phyloP scores from a whole-genome alignment of 2,113 vertebrate genomes.

The Poeciliopsis retropinna region DNA sequence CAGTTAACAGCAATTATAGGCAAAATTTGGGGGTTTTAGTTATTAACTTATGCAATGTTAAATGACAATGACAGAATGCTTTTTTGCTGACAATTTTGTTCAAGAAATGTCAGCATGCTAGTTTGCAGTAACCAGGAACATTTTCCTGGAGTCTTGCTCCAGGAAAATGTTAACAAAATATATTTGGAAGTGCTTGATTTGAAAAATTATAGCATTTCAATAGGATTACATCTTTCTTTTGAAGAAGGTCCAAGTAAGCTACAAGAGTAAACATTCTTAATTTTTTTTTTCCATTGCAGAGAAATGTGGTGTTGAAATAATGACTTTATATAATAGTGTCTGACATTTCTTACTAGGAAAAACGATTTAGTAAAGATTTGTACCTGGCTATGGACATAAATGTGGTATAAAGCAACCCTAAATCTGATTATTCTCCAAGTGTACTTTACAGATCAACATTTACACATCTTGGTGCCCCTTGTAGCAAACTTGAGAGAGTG shows the following conservation, averaged over 20 bases:
- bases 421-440: not conserved
- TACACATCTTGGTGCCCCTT: not conserved
- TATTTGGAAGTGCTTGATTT: not conserved
- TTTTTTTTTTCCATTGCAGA: not conserved
- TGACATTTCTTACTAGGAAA: not conserved
- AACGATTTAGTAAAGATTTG: not conserved
- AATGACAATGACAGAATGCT: not conserved
- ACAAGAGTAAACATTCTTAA: not conserved
- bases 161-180: too few relatives aligned
- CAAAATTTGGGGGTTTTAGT: not conserved
- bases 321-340: not conserved
- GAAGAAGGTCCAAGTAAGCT: not conserved
- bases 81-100: not conserved
- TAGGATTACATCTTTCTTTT: not conserved
- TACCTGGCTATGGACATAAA: too few relatives aligned
- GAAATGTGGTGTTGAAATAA: not conserved
- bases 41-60: not conserved
- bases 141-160: too few relatives aligned
- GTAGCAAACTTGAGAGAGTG: not conserved
- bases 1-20: not conserved
- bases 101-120: not conserved
- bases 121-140: not conserved
- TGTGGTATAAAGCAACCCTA: not conserved
- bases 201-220: not conserved
- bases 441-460: not conserved